phyloP scores from a whole-genome alignment of 30 jellyfish, hydroid and myxozoan species.

The Hydra vulgaris region DNA sequence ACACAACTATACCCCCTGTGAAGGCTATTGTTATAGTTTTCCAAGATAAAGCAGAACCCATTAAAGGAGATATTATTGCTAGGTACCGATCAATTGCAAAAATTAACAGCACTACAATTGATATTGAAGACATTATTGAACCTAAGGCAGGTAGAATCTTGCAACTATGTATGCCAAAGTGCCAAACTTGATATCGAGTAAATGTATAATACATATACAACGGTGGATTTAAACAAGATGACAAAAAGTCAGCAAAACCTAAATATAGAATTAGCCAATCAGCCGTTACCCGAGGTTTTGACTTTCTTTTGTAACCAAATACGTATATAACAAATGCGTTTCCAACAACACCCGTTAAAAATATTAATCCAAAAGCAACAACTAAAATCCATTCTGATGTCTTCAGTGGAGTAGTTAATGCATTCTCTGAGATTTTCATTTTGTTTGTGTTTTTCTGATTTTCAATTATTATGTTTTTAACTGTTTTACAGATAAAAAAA shows the following conservation, averaged over 20 bases:
- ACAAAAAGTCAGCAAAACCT: constrained; percentile 18
- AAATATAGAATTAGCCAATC: constrained; percentile 34
- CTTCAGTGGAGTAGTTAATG: no score
- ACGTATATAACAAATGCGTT: constrained; percentile 22
- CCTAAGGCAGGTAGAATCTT: constrained; percentile 30
- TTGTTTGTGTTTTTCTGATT: no score
- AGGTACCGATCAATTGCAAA: constrained; percentile 26
- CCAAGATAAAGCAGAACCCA: not conserved
- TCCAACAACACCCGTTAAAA: constrained; percentile 24
- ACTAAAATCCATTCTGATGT: constrained; percentile 21
- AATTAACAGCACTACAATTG: constrained; percentile 14
- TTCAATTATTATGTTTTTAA: no score
- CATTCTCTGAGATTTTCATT: no score
- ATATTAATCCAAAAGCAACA: constrained; percentile 13
- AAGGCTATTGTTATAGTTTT: constrained; percentile 1
- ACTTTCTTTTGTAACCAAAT: constrained; percentile 11
- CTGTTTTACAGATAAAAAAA: no score
- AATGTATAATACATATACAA: constrained; percentile 22
- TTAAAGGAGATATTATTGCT: constrained; percentile 32
- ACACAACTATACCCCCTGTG: not conserved
- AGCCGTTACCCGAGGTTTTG: constrained; percentile 11
- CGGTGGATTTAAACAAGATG: constrained; percentile 23
- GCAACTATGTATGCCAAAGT: constrained; percentile 26
- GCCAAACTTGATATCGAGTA: constrained; percentile 1
- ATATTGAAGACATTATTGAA: constrained; percentile 21